phyloP scores from a whole-genome alignment of 2,888 invertebrate genomes.

The Caenorhabditis sp. region DNA sequence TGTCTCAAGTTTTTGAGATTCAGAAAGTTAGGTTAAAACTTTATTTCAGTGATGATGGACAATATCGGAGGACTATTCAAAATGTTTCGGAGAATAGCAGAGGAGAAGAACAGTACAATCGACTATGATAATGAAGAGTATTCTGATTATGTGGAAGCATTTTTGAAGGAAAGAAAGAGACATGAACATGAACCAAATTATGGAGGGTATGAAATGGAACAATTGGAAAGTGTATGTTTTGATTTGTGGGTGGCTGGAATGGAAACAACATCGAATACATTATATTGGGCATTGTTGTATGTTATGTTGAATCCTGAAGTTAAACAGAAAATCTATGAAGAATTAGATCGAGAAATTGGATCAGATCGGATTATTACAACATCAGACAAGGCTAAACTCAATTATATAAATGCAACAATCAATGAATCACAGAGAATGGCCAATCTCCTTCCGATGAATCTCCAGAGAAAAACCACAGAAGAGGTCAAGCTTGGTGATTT shows the following conservation, averaged over 20 bases:
- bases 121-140: slow-evolving; percentile 45
- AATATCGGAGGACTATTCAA: slow-evolving; percentile 28
- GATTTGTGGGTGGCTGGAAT: slow-evolving; percentile 57
- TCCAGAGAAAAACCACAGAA: slow-evolving; percentile 20
- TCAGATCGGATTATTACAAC: slow-evolving; percentile 37
- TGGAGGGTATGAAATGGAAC: slow-evolving; percentile 41
- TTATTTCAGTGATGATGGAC: slow-evolving; percentile 25
- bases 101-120: slow-evolving; percentile 26
- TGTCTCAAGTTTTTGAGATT: no score
- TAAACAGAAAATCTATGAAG: slow-evolving; percentile 32
- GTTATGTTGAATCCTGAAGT: slow-evolving; percentile 40
- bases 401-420: slow-evolving; percentile 41
- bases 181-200: slow-evolving; percentile 33
- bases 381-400: slow-evolving; percentile 21
- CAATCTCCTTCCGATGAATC: slow-evolving; percentile 50
- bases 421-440: slow-evolving; percentile 47
- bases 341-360: slow-evolving; percentile 40
- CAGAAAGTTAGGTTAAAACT: no score
- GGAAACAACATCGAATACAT: slow-evolving; percentile 53
- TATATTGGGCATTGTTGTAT: slow-evolving; percentile 47
- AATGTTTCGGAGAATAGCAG: slow-evolving; percentile 33
- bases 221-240: slow-evolving; percentile 37
- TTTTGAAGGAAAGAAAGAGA: slow-evolving; percentile 44
- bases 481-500: slow-evolving; percentile 29
- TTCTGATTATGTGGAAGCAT: slow-evolving; percentile 48